A percentile compares a stretch with the other conserved stretches of the same genome.
Evolutionary conservation across 2,113 vertebrate genomes (phyloP).

Genomic region (Notiomystis cincta): DNA sequence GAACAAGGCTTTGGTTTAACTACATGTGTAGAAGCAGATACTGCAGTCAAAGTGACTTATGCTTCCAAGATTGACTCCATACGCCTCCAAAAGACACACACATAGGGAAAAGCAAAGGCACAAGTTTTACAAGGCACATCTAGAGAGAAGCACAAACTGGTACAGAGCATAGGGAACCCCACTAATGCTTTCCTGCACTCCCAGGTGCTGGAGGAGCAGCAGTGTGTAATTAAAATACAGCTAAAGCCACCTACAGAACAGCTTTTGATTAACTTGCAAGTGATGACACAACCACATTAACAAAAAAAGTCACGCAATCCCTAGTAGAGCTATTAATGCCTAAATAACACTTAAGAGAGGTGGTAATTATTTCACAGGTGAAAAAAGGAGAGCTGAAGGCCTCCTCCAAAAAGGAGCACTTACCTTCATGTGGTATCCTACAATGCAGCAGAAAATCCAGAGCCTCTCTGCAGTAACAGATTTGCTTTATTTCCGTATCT

Average conservation of each 20-base stretch:
- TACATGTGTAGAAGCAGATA: not conserved
- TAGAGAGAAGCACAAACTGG: not conserved
- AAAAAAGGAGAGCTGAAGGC: not conserved
- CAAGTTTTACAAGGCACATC: not conserved
- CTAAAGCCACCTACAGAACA: not conserved
- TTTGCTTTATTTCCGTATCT: not conserved
- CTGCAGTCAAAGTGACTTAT: not conserved
- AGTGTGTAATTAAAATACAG: not conserved
- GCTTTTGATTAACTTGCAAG: not conserved
- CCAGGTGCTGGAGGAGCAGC: not conserved
- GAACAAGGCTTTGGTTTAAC: not conserved
- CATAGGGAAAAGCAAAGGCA: not conserved
- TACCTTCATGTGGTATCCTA: not conserved
- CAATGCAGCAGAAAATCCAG: not conserved
- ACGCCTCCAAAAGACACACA: rapidly evolving
- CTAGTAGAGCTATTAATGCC: not conserved
- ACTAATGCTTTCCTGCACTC: not conserved
- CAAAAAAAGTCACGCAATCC: not conserved
- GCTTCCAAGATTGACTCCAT: not conserved
- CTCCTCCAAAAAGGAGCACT: not conserved
- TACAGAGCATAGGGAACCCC: rapidly evolving
- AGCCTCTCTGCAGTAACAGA: not conserved
- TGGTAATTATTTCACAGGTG: not conserved
- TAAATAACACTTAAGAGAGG: not conserved
- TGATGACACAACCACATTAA: not conserved